Evolutionary conservation across 2,113 vertebrate genomes (phyloP), one percentile per base, ranked within the genome.

Genomic region (Elanoides forficatus): DNA sequence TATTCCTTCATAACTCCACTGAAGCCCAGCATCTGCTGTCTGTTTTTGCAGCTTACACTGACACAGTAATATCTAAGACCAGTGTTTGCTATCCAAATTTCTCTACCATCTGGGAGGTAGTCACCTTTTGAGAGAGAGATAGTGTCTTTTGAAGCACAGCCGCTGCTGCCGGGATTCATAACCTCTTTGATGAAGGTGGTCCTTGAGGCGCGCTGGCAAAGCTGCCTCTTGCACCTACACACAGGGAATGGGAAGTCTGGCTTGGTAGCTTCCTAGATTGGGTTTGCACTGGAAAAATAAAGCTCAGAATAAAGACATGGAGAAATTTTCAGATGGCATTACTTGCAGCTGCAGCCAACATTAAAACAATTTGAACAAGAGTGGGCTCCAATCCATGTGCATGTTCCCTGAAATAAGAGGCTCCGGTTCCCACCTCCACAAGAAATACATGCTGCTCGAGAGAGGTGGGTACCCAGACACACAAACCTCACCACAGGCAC

Each of bases 1-100:
- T 88, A 11, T 95, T 96, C 72, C 67, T 95, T 92, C 43, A 53
- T 43, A 94, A 88, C 63, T 92, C 34, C 36, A 85, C 53, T 62
- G 65, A 87, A 97, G n/a, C 48, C 56, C 86, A 76, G 90, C 79
- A 79, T 96, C 81, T 82, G 62, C 71, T 60, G 43, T 36, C 60
- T 52, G 26, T 40, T 94, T 97, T 93, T 94, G 58, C 47, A 90
- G 76, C 58, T 60, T 79, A 43, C 16, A 71, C 55, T 63, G 60
- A 86, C 81, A 70, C 2, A 48, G n/a, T 70, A 48, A 22, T 82
- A 27, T 78, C 50, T 71, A 47, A 93, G 80, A 88, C 56, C 22
- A 71, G 36, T 62, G 86, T 81, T 68, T 91, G 70, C 43, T 80
- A 50, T 73, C 79, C 90, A 70, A 81, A 72, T 87, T 84, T 94